phyloP scores from a whole-genome alignment of 2,113 vertebrate species.

The Helogale parvula region DNA sequence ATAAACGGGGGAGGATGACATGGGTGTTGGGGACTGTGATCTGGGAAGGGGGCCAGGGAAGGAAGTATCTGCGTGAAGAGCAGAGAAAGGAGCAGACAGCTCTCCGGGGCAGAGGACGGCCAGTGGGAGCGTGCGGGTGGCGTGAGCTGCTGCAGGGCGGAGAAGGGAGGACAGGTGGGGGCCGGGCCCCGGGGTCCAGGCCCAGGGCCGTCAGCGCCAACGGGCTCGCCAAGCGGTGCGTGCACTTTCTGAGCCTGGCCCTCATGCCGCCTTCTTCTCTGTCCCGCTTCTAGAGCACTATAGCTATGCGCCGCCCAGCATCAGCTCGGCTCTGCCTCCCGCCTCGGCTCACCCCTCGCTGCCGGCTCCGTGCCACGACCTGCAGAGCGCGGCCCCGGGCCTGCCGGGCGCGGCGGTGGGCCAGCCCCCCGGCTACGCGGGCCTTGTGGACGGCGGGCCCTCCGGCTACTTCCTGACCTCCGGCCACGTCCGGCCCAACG shows the following conservation, averaged over 20 bases:
- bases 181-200: neutral
- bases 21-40: rapidly evolving
- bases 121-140: rapidly evolving
- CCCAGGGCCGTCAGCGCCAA: neutral
- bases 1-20: rapidly evolving
- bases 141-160: neutral
- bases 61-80: neutral
- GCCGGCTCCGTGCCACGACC: conserved; percentile 91
- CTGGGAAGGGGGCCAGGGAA: rapidly evolving
- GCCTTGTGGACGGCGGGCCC: conserved; percentile 87
- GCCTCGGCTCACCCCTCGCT: conserved; percentile 91
- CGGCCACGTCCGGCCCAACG: conserved; percentile 88
- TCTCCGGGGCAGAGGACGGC: neutral
- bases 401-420: conserved; percentile 88
- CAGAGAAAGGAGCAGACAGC: rapidly evolving
- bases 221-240: neutral
- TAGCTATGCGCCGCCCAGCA: conserved; percentile 89
- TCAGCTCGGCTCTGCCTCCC: conserved; percentile 92
- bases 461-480: conserved; percentile 91
- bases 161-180: rapidly evolving
- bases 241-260: rapidly evolving
- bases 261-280: conserved; percentile 72
- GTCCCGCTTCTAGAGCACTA: conserved; percentile 92
- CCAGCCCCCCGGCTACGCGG: conserved; percentile 90
- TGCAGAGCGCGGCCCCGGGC: conserved; percentile 91